Base-by-base conservation (phyloP, 2,888 invertebrate species). In the Amaurobius ferox region DNA sequence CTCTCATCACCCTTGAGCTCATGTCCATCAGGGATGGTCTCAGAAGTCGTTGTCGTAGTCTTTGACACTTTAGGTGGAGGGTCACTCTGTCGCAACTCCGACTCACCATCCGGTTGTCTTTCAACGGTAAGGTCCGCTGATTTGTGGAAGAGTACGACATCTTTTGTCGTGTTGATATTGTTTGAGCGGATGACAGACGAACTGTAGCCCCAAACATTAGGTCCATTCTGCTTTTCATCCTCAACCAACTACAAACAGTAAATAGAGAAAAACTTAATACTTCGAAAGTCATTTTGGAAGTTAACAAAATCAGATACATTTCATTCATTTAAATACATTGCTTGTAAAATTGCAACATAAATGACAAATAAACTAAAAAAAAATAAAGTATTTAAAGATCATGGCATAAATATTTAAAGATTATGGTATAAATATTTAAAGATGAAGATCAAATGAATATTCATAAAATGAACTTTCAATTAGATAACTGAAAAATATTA, bases 101-200 rank as follows among this genome's bases (percentile, higher is more conserved):
- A 48, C 26, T 66, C 66, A 29, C 73, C 64, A 55, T 79, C 79
- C 23, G 73, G 79, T 79, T 86, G 74, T 29, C 79, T 86, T 79
- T 79, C 79, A 66, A 79, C 77, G 78, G 86, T 71, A 71, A 79
- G 78, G 64, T 86, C 74, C 64, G 68, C 79, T 79, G 85, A 78
- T 62, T 86, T 86, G 28, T 66, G 79, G 79, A 79, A 79, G 39
- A 86, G 74, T 48, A 73, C 68, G 48, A 79, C 44, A 73, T 86
- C 86, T 26, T 76, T 71, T 30, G 72, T 85, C 61, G 73, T 71
- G 16, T 7, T 62, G 28, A 86, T 64, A 28, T 79, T 77, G 35
- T 76, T 73, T 79, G 86, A 79, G 86, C 78, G 78, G 79, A 79
- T 73, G 40, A 66, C 68, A 40, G 86, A 78, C 35, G 86, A 73